These are phyloP conservation scores for Coenobita brevimanus DNA, from an alignment of 1,140 invertebrate genomes.

Conservation along the genomic window DNA sequence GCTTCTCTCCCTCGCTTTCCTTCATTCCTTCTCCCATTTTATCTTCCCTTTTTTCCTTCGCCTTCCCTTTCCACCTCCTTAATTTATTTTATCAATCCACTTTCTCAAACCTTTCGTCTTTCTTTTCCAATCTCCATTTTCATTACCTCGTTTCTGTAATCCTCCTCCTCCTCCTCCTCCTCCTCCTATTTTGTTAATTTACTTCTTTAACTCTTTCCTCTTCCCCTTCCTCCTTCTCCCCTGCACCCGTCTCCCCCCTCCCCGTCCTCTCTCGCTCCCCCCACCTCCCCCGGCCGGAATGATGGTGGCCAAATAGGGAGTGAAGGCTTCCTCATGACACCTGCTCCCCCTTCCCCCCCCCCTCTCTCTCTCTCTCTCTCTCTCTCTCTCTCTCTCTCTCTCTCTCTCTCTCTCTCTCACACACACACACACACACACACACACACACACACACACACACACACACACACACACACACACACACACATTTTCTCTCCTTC, in stretches of 20 bases:
- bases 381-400: too few relatives aligned
- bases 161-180: not conserved
- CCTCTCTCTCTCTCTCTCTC: too few relatives aligned
- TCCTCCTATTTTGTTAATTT: not conserved
- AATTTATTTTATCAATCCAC: not conserved
- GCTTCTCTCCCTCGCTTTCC: not conserved
- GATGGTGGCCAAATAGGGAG: too few relatives aligned
- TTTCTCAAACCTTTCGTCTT: not conserved
- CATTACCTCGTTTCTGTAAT: not conserved
- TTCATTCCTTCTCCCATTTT: not conserved
- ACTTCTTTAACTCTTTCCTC: not conserved
- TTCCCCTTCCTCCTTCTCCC: not conserved
- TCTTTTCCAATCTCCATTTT: not conserved
- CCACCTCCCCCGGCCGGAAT: too few relatives aligned
- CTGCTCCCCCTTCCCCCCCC: not conserved
- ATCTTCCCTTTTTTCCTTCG: not conserved
- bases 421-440: too few relatives aligned
- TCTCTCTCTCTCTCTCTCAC: too few relatives aligned
- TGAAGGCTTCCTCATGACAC: too few relatives aligned
- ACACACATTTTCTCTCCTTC: too few relatives aligned
- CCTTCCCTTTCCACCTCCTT: not conserved
- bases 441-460: too few relatives aligned
- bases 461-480: too few relatives aligned
- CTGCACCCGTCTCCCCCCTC: not conserved
- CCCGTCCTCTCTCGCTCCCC: too few relatives aligned